These are phyloP conservation scores for Aplochiton taeniatus DNA, from an alignment of 2,797 vertebrate genomes.

Conservation along the genomic window DNA sequence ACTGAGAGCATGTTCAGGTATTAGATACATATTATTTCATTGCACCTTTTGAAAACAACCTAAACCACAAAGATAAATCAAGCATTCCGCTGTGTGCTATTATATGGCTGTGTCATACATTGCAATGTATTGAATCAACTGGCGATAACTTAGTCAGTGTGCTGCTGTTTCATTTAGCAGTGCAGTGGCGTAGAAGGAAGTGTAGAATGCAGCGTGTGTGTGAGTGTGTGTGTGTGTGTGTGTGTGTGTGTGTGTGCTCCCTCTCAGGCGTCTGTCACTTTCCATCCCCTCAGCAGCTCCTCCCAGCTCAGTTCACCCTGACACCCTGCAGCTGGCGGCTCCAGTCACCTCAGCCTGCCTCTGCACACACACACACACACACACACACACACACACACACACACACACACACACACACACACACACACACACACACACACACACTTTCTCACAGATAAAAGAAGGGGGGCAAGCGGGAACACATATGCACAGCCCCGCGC, in stretches of 20 bases:
- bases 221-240: neutral
- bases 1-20: no score
- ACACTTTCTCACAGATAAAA: no score
- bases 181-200: no score
- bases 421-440: neutral
- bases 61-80: no score
- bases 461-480: neutral
- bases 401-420: neutral
- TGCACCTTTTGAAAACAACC: no score
- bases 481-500: neutral
- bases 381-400: neutral
- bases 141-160: no score
- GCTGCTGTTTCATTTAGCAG: no score
- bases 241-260: neutral
- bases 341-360: slow-evolving; percentile 71
- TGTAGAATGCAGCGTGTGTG: slow-evolving; percentile 4
- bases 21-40: no score
- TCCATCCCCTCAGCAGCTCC: neutral
- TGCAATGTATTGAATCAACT: no score
- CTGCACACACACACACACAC: neutral
- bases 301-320: neutral
- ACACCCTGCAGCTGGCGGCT: slow-evolving; percentile 37
- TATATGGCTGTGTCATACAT: no score
- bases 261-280: neutral
- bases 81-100: no score